Evolutionary conservation across 2,888 invertebrate genomes (phyloP), one percentile per base, ranked within the genome.

Genomic region (Scaptomyza parva): DNA sequence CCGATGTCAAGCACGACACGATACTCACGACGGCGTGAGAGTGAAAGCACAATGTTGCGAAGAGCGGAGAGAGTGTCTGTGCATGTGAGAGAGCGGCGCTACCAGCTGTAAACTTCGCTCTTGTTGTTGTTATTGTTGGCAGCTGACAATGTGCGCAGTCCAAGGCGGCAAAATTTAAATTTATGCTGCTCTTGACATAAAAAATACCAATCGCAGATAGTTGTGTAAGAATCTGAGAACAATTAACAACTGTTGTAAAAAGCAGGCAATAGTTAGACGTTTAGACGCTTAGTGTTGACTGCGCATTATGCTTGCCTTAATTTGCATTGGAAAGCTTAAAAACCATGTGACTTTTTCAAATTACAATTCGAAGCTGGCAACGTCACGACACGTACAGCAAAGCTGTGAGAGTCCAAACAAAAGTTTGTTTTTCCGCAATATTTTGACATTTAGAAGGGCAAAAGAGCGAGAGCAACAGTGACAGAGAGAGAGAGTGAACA

Each of bases 361-460:
- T 47, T 2, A n/a, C 1, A 54, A 52, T 33, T 53, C 24, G 3
- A 35, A 45, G 35, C 68, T 66, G 69, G 62, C 75, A 63, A 63
- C 44, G 51, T 50, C 62, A 48, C 22, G n/a, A 17, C 9, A 11
- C n/a, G 14, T 9, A 11, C 18, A 48, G 37, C 45, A 24, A 33
- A 26, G 7, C 44, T 39, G 33, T n/a, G 28, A 40, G 20, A 45
- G 18, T 53, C 48, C 48, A 59, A 37, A 73, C 26, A 53, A 45
- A 61, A 37, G 17, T 37, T 43, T 45, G 45, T 30, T 55, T 70
- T 69, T 74, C 70, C 78, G 83, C 76, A 83, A 76, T 76, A 83
- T 86, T 86, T 86, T 86, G 83, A 86, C 82, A 83, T 86, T 85
- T 83, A 73, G 83, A 86, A 82, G 86, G 82, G 83, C 83, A 82